A percentile compares a stretch with the other conserved stretches of the same genome.
phyloP scores from a whole-genome alignment of 1,140 invertebrate species.

The Gonatopus flavifemur region DNA sequence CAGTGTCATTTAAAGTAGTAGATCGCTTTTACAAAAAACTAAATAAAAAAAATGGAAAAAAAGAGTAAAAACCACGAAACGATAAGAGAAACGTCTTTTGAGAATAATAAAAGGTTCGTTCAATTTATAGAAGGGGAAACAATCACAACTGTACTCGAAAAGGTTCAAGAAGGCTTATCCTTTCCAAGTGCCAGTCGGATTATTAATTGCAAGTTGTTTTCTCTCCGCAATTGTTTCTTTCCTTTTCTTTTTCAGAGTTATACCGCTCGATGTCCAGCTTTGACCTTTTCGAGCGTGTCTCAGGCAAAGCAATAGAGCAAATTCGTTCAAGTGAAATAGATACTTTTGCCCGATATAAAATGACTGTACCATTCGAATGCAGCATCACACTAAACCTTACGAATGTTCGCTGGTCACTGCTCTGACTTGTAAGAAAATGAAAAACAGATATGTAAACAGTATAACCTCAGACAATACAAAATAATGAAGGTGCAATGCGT shows the following conservation, averaged over 20 bases:
- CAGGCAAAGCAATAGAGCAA: conserved; percentile 21
- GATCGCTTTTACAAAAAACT: conserved; percentile 41
- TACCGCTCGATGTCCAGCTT: too few species aligned
- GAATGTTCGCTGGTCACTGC: conserved; percentile 49
- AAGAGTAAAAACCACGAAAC: conserved; percentile 19
- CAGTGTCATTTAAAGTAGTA: conserved; percentile 50
- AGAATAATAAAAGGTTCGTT: conserved; percentile 1
- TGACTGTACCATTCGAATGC: conserved; percentile 31
- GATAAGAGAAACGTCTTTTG: conserved; percentile 15
- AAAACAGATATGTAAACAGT: too few species aligned
- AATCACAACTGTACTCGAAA: background rate
- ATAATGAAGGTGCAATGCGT: too few species aligned
- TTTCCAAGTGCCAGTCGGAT: too few species aligned
- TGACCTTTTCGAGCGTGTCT: conserved; percentile 8
- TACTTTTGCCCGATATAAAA: conserved; percentile 36
- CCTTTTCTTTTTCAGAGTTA: too few species aligned
- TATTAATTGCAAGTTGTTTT: too few species aligned
- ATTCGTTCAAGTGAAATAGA: conserved; percentile 18
- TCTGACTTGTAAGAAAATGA: conserved; percentile 47
- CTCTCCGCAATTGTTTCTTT: too few species aligned
- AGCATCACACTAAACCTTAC: too few species aligned
- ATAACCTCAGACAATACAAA: too few species aligned
- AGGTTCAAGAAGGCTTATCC: background rate
- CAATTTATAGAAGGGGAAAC: too few species aligned
- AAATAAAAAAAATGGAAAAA: conserved; percentile 5